Evolutionary conservation across 2,113 vertebrate genomes (phyloP).

Genomic region (Noctilio leporinus): DNA sequence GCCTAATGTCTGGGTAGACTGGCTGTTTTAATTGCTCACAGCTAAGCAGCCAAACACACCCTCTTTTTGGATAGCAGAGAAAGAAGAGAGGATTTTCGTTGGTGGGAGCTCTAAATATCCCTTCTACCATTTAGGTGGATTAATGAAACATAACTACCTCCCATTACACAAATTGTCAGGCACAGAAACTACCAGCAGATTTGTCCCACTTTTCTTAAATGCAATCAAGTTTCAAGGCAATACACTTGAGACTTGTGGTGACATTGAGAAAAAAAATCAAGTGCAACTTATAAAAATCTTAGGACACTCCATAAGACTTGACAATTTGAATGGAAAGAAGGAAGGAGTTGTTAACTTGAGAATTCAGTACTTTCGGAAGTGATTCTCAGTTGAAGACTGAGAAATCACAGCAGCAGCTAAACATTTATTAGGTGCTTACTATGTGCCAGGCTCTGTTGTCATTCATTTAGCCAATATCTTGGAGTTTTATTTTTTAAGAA

Average conservation of each 20-base stretch:
- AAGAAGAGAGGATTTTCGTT: background rate
- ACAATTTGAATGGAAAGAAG: background rate
- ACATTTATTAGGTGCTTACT: background rate
- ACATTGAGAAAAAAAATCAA: background rate
- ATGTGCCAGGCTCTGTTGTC: background rate
- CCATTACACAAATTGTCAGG: constrained; percentile 21
- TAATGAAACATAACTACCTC: constrained; percentile 25
- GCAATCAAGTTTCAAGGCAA: background rate
- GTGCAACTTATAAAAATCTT: constrained; percentile 12
- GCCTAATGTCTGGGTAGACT: background rate
- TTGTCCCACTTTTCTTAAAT: background rate
- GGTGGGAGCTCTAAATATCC: background rate
- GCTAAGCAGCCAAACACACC: background rate
- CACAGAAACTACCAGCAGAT: constrained; percentile 28
- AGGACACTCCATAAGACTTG: background rate
- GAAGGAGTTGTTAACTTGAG: background rate
- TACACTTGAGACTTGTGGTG: background rate
- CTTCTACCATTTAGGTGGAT: constrained; percentile 14
- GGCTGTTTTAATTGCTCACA: background rate
- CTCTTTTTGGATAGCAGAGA: background rate
- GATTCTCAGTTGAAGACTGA: background rate
- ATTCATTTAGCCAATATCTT: background rate
- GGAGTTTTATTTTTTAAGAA: background rate
- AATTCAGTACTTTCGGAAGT: background rate
- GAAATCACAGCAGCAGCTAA: background rate